Conservation (phyloP, 1,140 invertebrate genomes). For the Drosophila pectinifera region DNA sequence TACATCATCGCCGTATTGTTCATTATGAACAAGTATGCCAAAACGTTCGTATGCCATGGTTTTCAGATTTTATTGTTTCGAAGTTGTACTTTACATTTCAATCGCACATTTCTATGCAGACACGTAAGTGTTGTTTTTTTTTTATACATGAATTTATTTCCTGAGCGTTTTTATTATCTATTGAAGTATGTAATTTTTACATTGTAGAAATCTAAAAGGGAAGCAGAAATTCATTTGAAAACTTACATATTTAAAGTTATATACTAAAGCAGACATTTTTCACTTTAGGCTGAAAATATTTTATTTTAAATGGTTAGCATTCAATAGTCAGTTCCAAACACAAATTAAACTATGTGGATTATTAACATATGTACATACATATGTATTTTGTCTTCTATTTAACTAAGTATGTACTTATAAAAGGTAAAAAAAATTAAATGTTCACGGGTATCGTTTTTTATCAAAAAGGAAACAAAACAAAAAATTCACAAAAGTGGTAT, state of each 20-base stretch:
- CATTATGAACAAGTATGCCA: conserved; percentile 85
- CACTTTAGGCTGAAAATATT: background rate
- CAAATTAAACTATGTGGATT: background rate
- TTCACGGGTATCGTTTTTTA: background rate
- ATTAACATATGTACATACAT: conserved; percentile 82
- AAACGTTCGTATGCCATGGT: conserved; percentile 84
- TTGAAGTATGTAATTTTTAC: conserved; percentile 85
- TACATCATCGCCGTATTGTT: conserved; percentile 57
- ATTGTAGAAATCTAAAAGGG: conserved; percentile 44
- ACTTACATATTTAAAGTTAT: background rate
- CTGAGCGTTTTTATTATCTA: conserved; percentile 51
- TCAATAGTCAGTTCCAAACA: background rate
- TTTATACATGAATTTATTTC: background rate
- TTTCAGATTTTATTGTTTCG: background rate
- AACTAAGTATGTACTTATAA: background rate
- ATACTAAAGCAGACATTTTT: background rate
- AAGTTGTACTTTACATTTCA: conserved; percentile 5
- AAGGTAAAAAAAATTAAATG: background rate
- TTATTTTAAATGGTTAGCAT: background rate
- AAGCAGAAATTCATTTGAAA: conserved; percentile 1
- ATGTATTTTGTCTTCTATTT: background rate
- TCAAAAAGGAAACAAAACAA: conserved; percentile 31
- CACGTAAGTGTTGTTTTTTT: background rate
- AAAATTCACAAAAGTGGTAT: conserved; percentile 4
- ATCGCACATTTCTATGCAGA: background rate